Conservation (phyloP, 2,888 invertebrate species). For the Metallyticus violacea region DNA sequence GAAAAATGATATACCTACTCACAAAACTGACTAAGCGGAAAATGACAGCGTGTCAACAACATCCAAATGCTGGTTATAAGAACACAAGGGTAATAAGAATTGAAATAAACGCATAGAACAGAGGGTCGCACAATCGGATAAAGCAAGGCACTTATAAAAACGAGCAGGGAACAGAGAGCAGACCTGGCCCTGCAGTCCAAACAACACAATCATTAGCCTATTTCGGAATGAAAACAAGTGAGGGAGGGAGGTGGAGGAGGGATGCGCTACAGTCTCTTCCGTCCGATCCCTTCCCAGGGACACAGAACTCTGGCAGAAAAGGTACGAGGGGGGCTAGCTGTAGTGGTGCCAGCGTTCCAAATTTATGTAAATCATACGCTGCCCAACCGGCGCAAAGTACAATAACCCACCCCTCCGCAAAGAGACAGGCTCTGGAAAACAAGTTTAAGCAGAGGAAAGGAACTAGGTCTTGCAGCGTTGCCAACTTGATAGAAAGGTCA, state of each 20-base stretch:
- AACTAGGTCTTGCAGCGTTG: not conserved
- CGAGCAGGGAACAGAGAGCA: not conserved
- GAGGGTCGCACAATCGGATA: not conserved
- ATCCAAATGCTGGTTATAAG: not conserved
- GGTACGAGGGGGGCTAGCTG: not conserved
- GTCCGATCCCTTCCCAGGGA: too few species aligned
- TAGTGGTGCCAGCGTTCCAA: not conserved
- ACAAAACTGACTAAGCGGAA: too few species aligned
- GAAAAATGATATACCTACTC: too few species aligned
- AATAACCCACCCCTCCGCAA: not conserved
- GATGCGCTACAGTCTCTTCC: too few species aligned
- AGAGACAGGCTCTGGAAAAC: not conserved
- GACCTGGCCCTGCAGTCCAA: not conserved
- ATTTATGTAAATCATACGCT: not conserved
- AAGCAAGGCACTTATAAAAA: not conserved
- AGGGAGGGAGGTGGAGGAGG: not conserved
- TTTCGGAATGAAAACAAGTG: not conserved
- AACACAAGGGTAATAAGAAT: too few species aligned
- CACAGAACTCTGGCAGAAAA: not conserved
- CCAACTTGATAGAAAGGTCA: not conserved
- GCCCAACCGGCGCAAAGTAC: not conserved
- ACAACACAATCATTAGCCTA: not conserved
- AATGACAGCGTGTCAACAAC: not conserved
- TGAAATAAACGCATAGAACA: too few species aligned
- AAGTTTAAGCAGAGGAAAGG: not conserved